phyloP scores from a whole-genome alignment of 92 coral and sea anemone species.

The Epizoanthus rinbou region DNA sequence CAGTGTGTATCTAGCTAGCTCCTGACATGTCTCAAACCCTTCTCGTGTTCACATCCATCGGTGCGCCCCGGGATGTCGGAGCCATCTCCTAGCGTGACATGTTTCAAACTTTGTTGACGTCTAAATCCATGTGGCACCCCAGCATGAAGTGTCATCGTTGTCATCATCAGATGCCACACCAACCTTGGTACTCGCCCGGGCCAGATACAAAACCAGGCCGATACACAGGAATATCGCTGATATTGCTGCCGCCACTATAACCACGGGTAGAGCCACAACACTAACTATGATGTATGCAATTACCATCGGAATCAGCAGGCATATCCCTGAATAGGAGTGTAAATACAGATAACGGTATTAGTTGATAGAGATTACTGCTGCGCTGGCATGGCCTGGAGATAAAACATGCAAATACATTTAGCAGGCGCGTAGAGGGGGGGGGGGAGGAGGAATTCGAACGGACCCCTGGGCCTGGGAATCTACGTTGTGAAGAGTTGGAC shows the following conservation, averaged over 20 bases:
- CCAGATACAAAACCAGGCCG: conserved; percentile 31
- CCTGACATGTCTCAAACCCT: too few relatives aligned
- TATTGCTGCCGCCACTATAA: conserved; percentile 37
- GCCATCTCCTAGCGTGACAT: background rate
- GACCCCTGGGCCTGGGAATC: too few relatives aligned
- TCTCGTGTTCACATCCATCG: too few relatives aligned
- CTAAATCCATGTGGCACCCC: conserved; percentile 42
- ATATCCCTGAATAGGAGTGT: conserved; percentile 15
- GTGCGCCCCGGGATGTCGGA: background rate
- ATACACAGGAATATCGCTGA: conserved; percentile 37
- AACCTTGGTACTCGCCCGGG: conserved; percentile 40
- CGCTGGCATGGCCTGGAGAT: too few relatives aligned
- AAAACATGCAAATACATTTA: too few relatives aligned
- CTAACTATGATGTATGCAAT: conserved; percentile 32
- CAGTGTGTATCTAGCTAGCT: too few relatives aligned
- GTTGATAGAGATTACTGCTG: too few relatives aligned
- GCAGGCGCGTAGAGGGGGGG: too few relatives aligned
- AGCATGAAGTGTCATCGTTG: conserved; percentile 31
- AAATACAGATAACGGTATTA: background rate
- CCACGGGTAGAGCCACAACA: conserved; percentile 18
- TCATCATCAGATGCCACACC: conserved; percentile 48
- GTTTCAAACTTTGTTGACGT: too few relatives aligned
- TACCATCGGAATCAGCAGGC: conserved; percentile 20
- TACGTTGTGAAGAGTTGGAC: too few relatives aligned
- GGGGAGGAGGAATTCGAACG: too few relatives aligned